Conservation (phyloP, 2,888 invertebrate genomes). For the Amphipoea lucens region DNA sequence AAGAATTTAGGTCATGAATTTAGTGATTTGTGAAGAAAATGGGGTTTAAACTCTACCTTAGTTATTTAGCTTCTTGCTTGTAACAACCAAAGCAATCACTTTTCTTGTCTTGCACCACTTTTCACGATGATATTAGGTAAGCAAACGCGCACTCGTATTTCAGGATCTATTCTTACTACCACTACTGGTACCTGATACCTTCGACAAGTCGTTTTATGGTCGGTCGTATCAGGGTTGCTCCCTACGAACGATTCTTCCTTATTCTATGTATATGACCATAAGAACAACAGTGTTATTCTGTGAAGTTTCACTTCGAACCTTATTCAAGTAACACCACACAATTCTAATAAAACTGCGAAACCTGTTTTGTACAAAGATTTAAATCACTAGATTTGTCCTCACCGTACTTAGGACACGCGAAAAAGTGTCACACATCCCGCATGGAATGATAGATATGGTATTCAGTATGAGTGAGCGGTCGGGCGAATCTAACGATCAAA, state of each 20-base stretch:
- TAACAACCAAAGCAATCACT: not conserved
- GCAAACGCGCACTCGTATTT: not conserved
- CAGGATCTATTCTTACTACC: not conserved
- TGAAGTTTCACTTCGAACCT: not conserved
- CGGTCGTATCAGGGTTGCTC: not conserved
- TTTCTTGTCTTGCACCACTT: conserved; percentile 1
- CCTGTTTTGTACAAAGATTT: not conserved
- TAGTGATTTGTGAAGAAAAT: not conserved
- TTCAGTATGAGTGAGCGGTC: not conserved
- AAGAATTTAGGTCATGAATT: not conserved
- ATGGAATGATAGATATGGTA: not conserved
- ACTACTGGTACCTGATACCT: not conserved
- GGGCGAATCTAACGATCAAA: not conserved
- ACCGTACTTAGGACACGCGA: not conserved
- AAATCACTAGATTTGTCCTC: not conserved
- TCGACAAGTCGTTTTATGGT: not conserved
- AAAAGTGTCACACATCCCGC: not conserved
- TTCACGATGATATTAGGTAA: not conserved
- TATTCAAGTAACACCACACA: no score
- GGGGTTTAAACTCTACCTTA: not conserved
- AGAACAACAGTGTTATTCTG: not conserved
- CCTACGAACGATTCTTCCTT: not conserved
- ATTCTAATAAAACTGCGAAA: no score
- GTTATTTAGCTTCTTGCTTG: not conserved
- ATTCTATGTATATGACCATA: not conserved